Evolutionary conservation across 2,113 vertebrate genomes (phyloP).

Genomic region (Columba janthina): DNA sequence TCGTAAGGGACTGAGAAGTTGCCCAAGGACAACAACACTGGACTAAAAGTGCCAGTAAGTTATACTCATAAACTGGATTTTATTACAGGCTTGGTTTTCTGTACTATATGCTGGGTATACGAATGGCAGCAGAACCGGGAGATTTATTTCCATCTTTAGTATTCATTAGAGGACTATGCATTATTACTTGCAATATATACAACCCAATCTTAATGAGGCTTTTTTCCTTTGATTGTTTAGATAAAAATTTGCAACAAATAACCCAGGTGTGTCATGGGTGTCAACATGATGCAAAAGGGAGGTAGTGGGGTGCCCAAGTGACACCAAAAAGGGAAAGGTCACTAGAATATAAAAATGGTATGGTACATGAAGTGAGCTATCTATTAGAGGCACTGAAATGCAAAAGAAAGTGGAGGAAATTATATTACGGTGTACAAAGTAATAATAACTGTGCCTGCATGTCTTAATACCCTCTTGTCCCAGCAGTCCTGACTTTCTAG

Average conservation of each 20-base stretch:
- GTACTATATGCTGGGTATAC: slow-evolving; percentile 38
- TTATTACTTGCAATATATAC: slow-evolving; percentile 74
- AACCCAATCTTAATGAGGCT: slow-evolving; percentile 59
- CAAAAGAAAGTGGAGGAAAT: slow-evolving; percentile 59
- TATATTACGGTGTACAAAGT: slow-evolving; percentile 73
- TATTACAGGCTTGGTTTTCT: neutral
- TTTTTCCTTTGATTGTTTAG: slow-evolving; percentile 63
- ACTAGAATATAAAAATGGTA: neutral
- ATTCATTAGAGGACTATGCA: slow-evolving; percentile 70
- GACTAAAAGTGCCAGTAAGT: neutral
- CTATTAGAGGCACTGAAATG: slow-evolving; percentile 42
- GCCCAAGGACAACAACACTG: neutral
- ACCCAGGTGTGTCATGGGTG: neutral
- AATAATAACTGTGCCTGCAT: slow-evolving; percentile 79
- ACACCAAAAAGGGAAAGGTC: neutral
- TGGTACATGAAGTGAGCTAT: neutral
- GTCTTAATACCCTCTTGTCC: slow-evolving; percentile 84
- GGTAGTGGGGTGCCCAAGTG: neutral
- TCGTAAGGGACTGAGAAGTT: neutral
- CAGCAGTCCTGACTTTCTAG: slow-evolving; percentile 86
- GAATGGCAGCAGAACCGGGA: slow-evolving; percentile 54
- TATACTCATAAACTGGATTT: neutral
- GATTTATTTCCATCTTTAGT: slow-evolving; percentile 74
- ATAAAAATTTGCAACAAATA: neutral
- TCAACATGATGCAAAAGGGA: neutral